Conservation (phyloP, 2,113 vertebrate species). For the Gallinago media region DNA sequence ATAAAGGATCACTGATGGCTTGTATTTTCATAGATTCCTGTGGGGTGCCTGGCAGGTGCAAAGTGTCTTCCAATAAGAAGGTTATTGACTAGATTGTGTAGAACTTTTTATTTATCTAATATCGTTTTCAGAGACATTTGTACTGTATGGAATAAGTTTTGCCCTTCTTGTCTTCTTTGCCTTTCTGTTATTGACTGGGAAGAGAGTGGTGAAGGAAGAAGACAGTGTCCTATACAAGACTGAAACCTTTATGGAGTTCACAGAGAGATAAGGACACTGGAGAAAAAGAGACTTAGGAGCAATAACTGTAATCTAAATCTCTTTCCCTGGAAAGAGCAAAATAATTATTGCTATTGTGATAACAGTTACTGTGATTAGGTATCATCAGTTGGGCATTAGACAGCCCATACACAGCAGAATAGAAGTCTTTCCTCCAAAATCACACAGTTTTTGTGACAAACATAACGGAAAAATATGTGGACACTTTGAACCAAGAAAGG, state of each 20-base stretch:
- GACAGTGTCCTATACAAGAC: background rate
- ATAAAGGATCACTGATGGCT: background rate
- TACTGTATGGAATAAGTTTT: background rate
- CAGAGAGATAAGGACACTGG: background rate
- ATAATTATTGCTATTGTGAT: background rate
- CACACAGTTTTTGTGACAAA: background rate
- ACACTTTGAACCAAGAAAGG: background rate
- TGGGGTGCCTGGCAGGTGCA: background rate
- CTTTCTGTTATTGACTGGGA: background rate
- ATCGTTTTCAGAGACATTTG: background rate
- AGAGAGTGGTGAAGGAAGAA: background rate
- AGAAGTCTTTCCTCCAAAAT: background rate
- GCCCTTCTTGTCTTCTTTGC: background rate
- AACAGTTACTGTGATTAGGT: background rate
- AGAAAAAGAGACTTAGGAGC: background rate
- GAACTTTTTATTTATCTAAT: background rate
- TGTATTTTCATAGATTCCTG: background rate
- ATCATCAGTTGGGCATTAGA: background rate
- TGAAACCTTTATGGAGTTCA: background rate
- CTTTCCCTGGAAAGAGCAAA: background rate
- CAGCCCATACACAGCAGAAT: fast-evolving
- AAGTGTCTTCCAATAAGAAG: background rate
- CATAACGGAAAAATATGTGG: background rate
- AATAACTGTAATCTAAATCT: background rate
- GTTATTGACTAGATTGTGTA: background rate